Conservation (phyloP, 2,888 invertebrate genomes). For the Himalopsyche japonica region DNA sequence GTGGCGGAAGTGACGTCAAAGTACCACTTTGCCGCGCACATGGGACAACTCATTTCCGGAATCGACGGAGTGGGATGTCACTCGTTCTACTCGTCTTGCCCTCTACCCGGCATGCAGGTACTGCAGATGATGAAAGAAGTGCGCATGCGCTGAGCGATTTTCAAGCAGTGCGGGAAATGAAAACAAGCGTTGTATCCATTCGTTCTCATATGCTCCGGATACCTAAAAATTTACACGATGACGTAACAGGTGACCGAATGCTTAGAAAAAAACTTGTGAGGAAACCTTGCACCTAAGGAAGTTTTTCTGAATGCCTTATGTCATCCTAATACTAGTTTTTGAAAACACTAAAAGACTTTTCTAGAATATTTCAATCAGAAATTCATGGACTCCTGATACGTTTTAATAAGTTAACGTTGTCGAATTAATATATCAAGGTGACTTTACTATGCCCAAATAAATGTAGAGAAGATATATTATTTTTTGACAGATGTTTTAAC, state of each 20-base stretch:
- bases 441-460: too few relatives aligned
- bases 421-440: too few relatives aligned
- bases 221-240: background rate
- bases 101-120: conserved; percentile 65
- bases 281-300: too few relatives aligned
- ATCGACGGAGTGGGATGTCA: conserved; percentile 69
- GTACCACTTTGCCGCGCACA: conserved; percentile 69
- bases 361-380: too few relatives aligned
- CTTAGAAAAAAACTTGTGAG: too few relatives aligned
- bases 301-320: too few relatives aligned
- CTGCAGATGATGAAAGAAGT: conserved; percentile 64
- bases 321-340: too few relatives aligned
- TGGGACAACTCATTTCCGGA: conserved; percentile 69
- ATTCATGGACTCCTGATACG: too few relatives aligned
- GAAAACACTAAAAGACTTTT: too few relatives aligned
- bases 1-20: conserved; percentile 66
- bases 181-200: background rate
- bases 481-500: too few relatives aligned
- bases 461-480: too few relatives aligned
- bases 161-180: background rate
- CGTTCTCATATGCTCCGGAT: background rate
- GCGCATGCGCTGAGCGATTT: conserved; percentile 18
- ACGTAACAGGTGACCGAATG: background rate
- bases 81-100: conserved; percentile 68
- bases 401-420: too few relatives aligned